phyloP scores from a whole-genome alignment of 2,888 invertebrate genomes.

The Nomada fucata region DNA sequence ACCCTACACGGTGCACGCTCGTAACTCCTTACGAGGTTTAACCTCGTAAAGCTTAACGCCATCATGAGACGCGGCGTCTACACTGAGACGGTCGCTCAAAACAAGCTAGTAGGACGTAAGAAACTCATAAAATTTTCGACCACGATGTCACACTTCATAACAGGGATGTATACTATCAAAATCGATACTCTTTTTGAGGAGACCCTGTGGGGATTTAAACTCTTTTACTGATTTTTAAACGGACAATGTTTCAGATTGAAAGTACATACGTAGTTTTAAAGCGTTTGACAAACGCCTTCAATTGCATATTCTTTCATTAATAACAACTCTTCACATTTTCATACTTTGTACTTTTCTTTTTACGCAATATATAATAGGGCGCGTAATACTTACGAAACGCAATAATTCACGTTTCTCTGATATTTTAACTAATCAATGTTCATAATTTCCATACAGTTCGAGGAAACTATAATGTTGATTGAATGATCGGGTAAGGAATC shows the following conservation, averaged over 20 bases:
- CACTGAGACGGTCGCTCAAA: conserved; percentile 28
- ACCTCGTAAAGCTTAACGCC: conserved; percentile 54
- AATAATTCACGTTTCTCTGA: too few relatives aligned
- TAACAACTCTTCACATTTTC: background rate
- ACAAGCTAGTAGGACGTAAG: conserved; percentile 26
- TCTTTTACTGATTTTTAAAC: conserved; percentile 8
- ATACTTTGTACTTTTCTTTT: background rate
- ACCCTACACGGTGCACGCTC: conserved; percentile 36
- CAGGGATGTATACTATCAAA: background rate
- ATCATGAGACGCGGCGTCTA: conserved; percentile 34
- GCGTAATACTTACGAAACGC: too few relatives aligned
- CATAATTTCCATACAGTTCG: too few relatives aligned
- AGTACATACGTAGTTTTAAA: background rate
- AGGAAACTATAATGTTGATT: too few relatives aligned
- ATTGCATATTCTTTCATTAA: background rate
- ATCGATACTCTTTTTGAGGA: conserved; percentile 12
- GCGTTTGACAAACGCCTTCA: background rate
- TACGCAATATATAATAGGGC: background rate
- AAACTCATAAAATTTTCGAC: conserved; percentile 54
- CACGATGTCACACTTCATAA: conserved; percentile 39
- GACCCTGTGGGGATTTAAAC: background rate
- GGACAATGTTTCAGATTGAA: background rate
- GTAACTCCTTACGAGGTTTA: conserved; percentile 60
- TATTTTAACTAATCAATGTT: too few relatives aligned
- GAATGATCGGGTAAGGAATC: background rate